Percentiles rank a stretch among this genome's conserved stretches.
Conservation (phyloP, 2,888 invertebrate species). For the Archips crataeganus region DNA sequence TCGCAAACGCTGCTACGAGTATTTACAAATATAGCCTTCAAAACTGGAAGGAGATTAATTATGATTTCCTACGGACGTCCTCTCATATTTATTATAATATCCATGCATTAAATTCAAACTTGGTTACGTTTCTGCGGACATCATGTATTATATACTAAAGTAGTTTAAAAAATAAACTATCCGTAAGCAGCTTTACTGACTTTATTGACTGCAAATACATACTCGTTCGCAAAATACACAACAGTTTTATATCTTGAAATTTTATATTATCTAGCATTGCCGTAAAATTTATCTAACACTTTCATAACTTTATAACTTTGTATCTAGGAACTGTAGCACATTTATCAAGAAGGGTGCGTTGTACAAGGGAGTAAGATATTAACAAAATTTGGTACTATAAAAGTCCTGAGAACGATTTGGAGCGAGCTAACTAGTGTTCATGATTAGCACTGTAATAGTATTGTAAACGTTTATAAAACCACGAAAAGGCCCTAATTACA, state of each 20-base stretch:
- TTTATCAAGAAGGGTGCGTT: no score
- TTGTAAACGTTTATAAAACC: no score
- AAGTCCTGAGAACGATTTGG: no score
- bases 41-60: constrained; percentile 42
- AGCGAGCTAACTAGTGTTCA: no score
- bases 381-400: no score
- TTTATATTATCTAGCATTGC: not conserved
- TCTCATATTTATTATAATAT: constrained; percentile 20
- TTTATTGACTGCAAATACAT: constrained; percentile 10
- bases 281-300: not conserved
- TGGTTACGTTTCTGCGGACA: not conserved
- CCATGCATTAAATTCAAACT: not conserved
- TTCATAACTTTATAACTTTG: not conserved
- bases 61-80: constrained; percentile 28
- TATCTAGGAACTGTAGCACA: not conserved
- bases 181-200: not conserved
- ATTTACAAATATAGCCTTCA: constrained; percentile 38
- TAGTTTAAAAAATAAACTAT: not conserved
- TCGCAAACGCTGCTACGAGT: constrained; percentile 41
- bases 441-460: no score
- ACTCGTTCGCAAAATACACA: constrained; percentile 7
- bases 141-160: not conserved
- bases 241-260: not conserved
- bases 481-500: no score
- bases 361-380: no score